Evolutionary conservation across 2,888 invertebrate genomes (phyloP), one percentile per base, ranked within the genome.

Genomic region (Tiliacea citrago): DNA sequence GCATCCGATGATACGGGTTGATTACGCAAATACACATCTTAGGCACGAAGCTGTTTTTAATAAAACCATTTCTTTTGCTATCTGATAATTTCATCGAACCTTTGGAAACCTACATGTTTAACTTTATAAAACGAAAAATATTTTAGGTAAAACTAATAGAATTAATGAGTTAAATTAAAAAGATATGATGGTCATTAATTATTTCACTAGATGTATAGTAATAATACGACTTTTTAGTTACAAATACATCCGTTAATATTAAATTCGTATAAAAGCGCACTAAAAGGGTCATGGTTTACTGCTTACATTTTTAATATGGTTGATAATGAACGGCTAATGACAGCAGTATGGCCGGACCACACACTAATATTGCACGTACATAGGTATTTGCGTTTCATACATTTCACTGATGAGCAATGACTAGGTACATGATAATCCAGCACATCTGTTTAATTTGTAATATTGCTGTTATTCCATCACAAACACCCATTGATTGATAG

Each of bases 1-100:
- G 89, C 91, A 90, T 91, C 89, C 87, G 90, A 87, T 82, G 85
- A 83, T 86, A 86, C 84, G 77, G 82, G 80, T 83, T 73, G 87
- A 88, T 90, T 88, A 85, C 81, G 68, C 53, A 75, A 79, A 77
- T 75, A 82, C 79, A 73, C 68, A 61, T 75, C 68, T 77, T 65
- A 72, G 39, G 35, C 45, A 65, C 24, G 58, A 75, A 71, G 12
- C 29, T 18, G 60, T 74, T 77, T 76, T 81, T 68, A 73, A 58
- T 71, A 74, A 80, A 60, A n/a, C 49, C 49, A 13, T 65, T 77
- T 77, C 29, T 61, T 58, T 8, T 45, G 39, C 3, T 65, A 80
- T 69, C 78, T 68, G 53, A 9, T 65, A 63, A 79, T 79, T 47
- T 74, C 13, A 79, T 74, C 74, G 53, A 8, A 35, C 10, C 47